phyloP scores from a whole-genome alignment of 2,888 invertebrate genomes.

The Xanthia togata region DNA sequence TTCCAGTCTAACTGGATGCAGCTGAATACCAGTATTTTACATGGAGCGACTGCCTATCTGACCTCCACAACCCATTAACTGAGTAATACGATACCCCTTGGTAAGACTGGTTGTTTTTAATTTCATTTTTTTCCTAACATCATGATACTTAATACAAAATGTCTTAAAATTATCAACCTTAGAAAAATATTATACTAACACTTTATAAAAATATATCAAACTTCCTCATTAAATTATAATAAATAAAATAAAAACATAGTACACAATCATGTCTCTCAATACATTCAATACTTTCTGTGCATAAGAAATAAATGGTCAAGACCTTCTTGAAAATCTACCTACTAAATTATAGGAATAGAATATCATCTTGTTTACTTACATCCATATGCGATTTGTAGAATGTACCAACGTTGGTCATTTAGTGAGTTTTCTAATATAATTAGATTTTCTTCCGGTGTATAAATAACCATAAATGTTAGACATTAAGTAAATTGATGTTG shows the following conservation, averaged over 20 bases:
- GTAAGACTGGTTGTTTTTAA: slow-evolving; percentile 66
- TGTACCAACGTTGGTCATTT: neutral
- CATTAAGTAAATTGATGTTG: neutral
- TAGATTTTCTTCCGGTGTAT: neutral
- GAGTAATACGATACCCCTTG: too few relatives aligned
- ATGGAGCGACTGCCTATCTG: too few relatives aligned
- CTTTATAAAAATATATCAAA: too few relatives aligned
- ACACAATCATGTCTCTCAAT: neutral
- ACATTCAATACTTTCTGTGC: neutral
- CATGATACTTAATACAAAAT: neutral
- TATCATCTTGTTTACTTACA: neutral
- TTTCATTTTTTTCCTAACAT: slow-evolving; percentile 28
- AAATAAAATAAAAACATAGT: neutral
- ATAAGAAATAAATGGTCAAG: neutral
- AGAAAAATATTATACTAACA: neutral
- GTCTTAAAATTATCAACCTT: too few relatives aligned
- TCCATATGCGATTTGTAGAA: neutral
- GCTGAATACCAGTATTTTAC: too few relatives aligned
- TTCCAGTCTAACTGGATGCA: too few relatives aligned
- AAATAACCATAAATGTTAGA: neutral
- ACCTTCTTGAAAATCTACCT: neutral
- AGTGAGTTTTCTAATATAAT: slow-evolving; percentile 20
- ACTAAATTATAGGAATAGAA: neutral
- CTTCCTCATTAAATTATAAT: neutral
- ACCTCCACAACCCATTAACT: too few relatives aligned